Conservation (phyloP, 2,888 invertebrate genomes). For the Acanthosepion pharaonis region DNA sequence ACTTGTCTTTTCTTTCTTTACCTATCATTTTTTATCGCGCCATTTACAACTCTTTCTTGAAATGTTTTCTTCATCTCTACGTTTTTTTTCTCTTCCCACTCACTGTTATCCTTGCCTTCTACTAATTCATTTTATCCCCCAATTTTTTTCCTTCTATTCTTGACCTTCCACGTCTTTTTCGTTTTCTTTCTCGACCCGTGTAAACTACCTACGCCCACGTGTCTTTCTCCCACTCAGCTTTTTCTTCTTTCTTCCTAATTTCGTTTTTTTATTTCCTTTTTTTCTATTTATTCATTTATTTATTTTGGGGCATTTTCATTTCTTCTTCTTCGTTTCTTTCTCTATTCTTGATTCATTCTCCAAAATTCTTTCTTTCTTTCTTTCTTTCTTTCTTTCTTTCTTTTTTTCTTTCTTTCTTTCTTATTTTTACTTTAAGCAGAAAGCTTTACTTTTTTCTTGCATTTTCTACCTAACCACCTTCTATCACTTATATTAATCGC, state of each 20-base stretch:
- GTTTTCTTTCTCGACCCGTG: not conserved
- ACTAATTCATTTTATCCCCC: not conserved
- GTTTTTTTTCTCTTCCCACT: not conserved
- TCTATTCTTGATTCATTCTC: constrained; percentile 40
- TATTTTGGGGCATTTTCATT: not conserved
- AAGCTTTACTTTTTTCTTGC: not conserved
- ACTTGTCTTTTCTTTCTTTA: no score
- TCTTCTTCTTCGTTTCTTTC: not conserved
- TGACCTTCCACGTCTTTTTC: not conserved
- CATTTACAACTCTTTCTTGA: no score
- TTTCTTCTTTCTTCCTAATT: not conserved
- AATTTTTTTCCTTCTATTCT: not conserved
- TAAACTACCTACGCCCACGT: no score
- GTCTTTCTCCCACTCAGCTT: not conserved
- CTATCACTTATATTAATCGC: constrained; percentile 33
- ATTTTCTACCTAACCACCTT: not conserved
- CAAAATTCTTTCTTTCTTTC: no score
- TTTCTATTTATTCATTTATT: constrained; percentile 39
- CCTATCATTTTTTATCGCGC: no score
- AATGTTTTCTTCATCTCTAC: no score
- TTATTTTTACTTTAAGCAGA: not conserved
- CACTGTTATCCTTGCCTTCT: no score
- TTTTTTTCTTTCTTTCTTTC: not conserved
- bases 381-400: no score
- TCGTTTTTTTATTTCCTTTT: constrained; percentile 44